These are phyloP conservation scores for Marmota flaviventris DNA, from an alignment of 2,113 vertebrate genomes.

Conservation along the genomic window DNA sequence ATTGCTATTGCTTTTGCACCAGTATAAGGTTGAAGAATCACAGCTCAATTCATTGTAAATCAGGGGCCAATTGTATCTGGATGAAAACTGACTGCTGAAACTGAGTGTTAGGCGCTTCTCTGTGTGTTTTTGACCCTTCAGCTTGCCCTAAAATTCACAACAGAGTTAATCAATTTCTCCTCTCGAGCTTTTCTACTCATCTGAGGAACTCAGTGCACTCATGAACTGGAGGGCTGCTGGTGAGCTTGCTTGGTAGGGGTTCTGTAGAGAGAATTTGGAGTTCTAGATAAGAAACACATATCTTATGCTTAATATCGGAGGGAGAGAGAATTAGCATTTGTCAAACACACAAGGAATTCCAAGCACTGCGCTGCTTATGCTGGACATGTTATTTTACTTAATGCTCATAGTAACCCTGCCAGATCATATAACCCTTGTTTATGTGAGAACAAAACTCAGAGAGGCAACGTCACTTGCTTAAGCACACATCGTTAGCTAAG, in stretches of 20 bases:
- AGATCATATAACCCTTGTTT: background rate
- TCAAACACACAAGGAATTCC: constrained; percentile 23
- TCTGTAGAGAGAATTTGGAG: background rate
- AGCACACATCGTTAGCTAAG: background rate
- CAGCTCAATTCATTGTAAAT: background rate
- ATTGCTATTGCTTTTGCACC: background rate
- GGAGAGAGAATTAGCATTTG: constrained; percentile 22
- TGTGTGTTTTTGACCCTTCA: background rate
- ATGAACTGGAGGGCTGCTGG: background rate
- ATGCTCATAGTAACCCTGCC: background rate
- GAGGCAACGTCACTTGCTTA: background rate
- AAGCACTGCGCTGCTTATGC: background rate
- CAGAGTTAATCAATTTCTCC: background rate
- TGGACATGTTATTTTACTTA: background rate
- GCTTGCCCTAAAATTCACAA: background rate
- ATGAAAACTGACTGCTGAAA: background rate
- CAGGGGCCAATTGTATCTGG: background rate
- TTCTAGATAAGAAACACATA: background rate
- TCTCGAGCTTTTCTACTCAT: background rate
- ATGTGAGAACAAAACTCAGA: constrained; percentile 22
- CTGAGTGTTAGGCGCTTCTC: background rate
- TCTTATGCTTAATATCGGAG: background rate
- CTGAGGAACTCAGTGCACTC: background rate
- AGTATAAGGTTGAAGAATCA: background rate
- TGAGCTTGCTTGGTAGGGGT: background rate